Evolutionary conservation across 2,113 vertebrate genomes (phyloP), one percentile per base, ranked within the genome.

Genomic region (Nesogale talazaci): DNA sequence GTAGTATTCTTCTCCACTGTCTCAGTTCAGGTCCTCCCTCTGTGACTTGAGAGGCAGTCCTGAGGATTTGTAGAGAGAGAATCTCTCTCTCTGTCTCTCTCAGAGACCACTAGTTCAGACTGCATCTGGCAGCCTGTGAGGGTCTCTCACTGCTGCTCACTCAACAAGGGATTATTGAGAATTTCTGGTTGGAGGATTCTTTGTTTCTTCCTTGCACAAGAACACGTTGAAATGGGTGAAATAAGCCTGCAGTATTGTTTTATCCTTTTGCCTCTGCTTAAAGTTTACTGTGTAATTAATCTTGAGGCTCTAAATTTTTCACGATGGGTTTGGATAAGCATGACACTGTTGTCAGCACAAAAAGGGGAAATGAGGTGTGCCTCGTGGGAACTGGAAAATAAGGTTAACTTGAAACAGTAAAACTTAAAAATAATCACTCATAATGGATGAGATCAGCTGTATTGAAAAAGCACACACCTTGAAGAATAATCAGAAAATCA

Each of bases 291-390:
- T 84, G 59, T 84, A 94, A 91, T 93, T 89, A 75, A 94, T 93
- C 69, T 88, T 91, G 83, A 93, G 88, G 83, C 72, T 88, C 42
- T 93, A 70, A 61, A 63, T 90, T 92, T 87, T 92, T 83, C 86
- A 94, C 25, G 74, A 34, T 83, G 78, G 25, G 29, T 76, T 88
- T 92, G 90, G 92, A 88, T 85, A 89, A 81, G 57, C 75, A 75
- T 25, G 77, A 46, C 14, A n/a, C 34, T 83, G 8, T 34, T 69
- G 74, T 95, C 77, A 80, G 42, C 74, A 80, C 80, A 87, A 72
- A 93, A 82, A 87, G 29, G 40, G 19, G 15, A 82, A 84, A 78
- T 75, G 77, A 93, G 16, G 20, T 59, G 7, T 91, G 31, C 72
- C 42, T n/a, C 1, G 1, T 75, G 87, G 74, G 61, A 86, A 57